Evolutionary conservation across 2,888 invertebrate species (phyloP).

Genomic region (Dione vanillae): DNA sequence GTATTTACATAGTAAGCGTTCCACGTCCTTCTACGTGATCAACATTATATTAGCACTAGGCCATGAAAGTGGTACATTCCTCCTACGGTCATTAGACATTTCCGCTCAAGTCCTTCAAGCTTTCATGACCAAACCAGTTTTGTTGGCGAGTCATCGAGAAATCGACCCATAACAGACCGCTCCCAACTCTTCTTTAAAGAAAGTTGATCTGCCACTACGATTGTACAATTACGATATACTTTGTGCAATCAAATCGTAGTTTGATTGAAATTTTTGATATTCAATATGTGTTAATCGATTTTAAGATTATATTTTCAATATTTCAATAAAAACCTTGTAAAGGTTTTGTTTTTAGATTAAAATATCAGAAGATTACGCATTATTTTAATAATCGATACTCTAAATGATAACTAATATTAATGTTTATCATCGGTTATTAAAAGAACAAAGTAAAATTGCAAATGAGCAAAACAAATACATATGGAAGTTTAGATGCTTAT

Average conservation of each 20-base stretch:
- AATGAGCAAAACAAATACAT: too few species aligned
- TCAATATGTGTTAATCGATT: neutral
- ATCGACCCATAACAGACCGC: slow-evolving; percentile 63
- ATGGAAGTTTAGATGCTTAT: too few species aligned
- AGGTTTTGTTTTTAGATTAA: neutral
- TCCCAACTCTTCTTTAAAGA: slow-evolving; percentile 50
- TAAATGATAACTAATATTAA: too few species aligned
- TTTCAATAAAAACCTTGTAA: too few species aligned
- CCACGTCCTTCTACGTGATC: slow-evolving; percentile 39
- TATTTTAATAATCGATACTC: neutral
- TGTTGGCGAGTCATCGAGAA: slow-evolving; percentile 74
- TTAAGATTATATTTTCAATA: neutral
- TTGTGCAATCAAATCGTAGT: slow-evolving; percentile 39
- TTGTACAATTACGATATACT: slow-evolving; percentile 46
- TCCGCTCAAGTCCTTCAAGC: slow-evolving; percentile 59
- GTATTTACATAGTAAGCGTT: slow-evolving; percentile 24
- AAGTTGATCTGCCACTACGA: slow-evolving; percentile 49
- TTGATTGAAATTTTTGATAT: slow-evolving; percentile 4
- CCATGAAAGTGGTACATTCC: slow-evolving; percentile 68
- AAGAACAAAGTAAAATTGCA: too few species aligned
- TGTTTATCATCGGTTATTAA: too few species aligned
- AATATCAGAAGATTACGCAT: neutral
- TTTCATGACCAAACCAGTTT: slow-evolving; percentile 67
- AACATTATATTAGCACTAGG: slow-evolving; percentile 52
- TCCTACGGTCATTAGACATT: slow-evolving; percentile 66